Evolutionary conservation across 2,797 vertebrate genomes (phyloP).

Genomic region (Spea hammondii): DNA sequence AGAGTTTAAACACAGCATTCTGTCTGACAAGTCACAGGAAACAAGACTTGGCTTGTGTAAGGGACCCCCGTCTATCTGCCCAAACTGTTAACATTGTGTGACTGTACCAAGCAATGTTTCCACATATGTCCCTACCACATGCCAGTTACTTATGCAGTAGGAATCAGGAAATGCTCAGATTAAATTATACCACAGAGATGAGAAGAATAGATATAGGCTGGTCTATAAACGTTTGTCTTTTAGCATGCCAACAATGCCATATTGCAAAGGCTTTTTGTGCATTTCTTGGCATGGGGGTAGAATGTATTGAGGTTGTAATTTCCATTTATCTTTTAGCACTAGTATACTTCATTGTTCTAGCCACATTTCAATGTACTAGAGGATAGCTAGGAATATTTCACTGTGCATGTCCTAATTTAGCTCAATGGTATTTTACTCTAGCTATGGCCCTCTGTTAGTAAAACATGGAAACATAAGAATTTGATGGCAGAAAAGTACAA

Average conservation of each 20-base stretch:
- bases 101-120: not conserved
- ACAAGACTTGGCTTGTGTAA: conserved; percentile 15
- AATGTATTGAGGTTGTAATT: too few species aligned
- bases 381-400: too few species aligned
- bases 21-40: conserved; percentile 24
- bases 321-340: too few species aligned
- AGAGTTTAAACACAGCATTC: conserved; percentile 18
- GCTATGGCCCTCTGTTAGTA: too few species aligned
- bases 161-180: not conserved
- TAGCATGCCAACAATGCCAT: conserved; percentile 20
- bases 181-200: conserved; percentile 3
- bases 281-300: too few species aligned
- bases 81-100: conserved; percentile 22
- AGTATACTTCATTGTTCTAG: too few species aligned
- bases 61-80: not conserved
- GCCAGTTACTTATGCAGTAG: not conserved
- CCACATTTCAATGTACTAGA: too few species aligned
- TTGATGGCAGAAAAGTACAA: too few species aligned
- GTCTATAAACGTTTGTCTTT: conserved; percentile 4
- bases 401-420: too few species aligned
- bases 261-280: conserved; percentile 4
- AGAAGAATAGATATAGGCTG: not conserved
- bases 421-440: too few species aligned
- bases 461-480: too few species aligned
- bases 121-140: conserved; percentile 36